Conservation (phyloP, 2,888 invertebrate species). For the Coelinius sp. region DNA sequence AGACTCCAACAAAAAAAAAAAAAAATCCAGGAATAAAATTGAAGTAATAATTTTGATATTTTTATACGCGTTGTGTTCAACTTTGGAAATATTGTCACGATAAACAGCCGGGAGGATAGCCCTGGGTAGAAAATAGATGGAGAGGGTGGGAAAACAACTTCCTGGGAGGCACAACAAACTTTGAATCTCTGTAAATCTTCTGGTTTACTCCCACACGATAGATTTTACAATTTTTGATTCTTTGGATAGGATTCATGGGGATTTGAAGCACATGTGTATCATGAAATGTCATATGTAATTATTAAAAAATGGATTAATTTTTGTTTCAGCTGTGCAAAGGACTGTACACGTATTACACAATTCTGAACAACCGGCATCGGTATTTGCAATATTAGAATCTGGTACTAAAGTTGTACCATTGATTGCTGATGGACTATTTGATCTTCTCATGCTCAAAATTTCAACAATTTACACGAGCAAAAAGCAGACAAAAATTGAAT, state of each 20-base stretch:
- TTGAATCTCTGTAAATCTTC: slow-evolving; percentile 1
- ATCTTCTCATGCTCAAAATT: slow-evolving; percentile 91
- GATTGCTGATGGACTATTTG: slow-evolving; percentile 92
- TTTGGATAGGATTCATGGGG: background rate
- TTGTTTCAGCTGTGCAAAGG: slow-evolving; percentile 78
- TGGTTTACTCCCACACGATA: background rate
- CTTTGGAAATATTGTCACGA: slow-evolving; percentile 9
- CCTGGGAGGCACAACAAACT: slow-evolving; percentile 8
- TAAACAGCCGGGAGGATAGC: slow-evolving; percentile 6
- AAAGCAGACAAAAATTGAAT: slow-evolving; percentile 90
- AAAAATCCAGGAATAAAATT: too few relatives aligned
- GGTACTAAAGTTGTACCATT: slow-evolving; percentile 89
- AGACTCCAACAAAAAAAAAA: background rate
- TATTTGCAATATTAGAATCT: slow-evolving; percentile 91
- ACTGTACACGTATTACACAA: slow-evolving; percentile 95
- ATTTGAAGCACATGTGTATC: background rate
- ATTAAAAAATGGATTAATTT: too few relatives aligned
- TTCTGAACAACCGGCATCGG: slow-evolving; percentile 95
- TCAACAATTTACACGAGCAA: slow-evolving; percentile 90
- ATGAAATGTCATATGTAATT: too few relatives aligned
- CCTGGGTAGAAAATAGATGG: slow-evolving; percentile 2
- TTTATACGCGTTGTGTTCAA: background rate
- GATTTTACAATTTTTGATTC: background rate
- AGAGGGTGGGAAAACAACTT: slow-evolving; percentile 17
- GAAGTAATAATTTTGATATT: slow-evolving; percentile 17